These are phyloP conservation scores for Epirrhoe alternata DNA, from an alignment of 2,888 invertebrate species.

Conservation along the genomic window DNA sequence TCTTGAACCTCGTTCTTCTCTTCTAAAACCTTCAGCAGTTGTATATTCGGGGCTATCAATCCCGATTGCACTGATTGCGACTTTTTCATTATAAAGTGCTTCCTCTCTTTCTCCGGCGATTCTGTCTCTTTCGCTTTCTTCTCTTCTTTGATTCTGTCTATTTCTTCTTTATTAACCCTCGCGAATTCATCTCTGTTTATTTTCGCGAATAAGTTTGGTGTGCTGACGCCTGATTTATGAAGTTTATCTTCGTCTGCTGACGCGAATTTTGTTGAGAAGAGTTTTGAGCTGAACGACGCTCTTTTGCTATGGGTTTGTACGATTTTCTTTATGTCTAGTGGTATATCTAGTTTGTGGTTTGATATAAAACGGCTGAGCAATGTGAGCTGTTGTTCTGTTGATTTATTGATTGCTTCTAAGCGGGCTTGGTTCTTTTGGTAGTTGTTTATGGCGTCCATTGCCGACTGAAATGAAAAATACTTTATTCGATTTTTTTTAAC, in stretches of 20 bases:
- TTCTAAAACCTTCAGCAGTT: constrained; percentile 54
- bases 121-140: constrained; percentile 27
- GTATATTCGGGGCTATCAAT: constrained; percentile 64
- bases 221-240: constrained; percentile 70
- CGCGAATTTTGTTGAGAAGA: constrained; percentile 71
- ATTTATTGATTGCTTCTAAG: constrained; percentile 89
- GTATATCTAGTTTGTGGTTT: constrained; percentile 88
- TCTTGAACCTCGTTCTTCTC: constrained; percentile 42
- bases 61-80: constrained; percentile 79
- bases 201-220: constrained; percentile 77
- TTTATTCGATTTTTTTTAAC: not conserved
- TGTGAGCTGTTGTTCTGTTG: constrained; percentile 90
- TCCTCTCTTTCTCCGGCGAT: constrained; percentile 62
- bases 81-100: constrained; percentile 72
- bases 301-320: constrained; percentile 86
- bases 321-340: constrained; percentile 90
- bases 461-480: constrained; percentile 75
- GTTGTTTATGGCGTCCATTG: constrained; percentile 88
- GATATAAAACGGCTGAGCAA: constrained; percentile 90
- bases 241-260: constrained; percentile 66
- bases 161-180: constrained; percentile 12
- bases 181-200: constrained; percentile 49
- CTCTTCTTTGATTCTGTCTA: constrained; percentile 10
- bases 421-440: constrained; percentile 87
- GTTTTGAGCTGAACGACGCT: constrained; percentile 74